Base-by-base conservation (phyloP, 1,140 invertebrate genomes). In the Dryas iulia region DNA sequence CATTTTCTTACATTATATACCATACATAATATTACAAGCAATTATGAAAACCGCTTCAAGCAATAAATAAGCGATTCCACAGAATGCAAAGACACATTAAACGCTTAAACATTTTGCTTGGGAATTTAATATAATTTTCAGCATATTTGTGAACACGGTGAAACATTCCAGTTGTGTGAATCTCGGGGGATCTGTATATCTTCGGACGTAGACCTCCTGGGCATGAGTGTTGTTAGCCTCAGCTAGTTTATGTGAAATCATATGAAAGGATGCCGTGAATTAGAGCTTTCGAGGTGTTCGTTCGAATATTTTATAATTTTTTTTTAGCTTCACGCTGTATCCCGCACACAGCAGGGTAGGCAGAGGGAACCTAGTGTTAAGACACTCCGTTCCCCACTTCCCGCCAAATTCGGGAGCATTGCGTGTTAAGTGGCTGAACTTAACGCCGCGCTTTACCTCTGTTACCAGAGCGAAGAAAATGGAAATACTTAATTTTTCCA, bases 171-270 rank as follows among this genome's bases (percentile, higher is more conserved):
- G 33, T 39, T n/a, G 59, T 47, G 39, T 25, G 28, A 56, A 10
- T 59, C 63, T 59, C 67, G 5, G 28, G 24, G 67, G 72, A 61
- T 39, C 33, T 54, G 53, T 73, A 73, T 63, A 66, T 73, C 72
- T 73, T 73, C 47, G 66, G 66, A 59, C 30, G 28, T 73, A 39
- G 31, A 64, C 66, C 67, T 66, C 67, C 59, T n/a, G 72, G 56
- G 63, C 39, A 25, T 25, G n/a, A 31, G 23, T 21, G 54, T n/a
- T 66, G 39, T 39, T 28, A 12, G 14, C 25, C 64, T 31, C 26
- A 10, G 33, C 39, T 47, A 47, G 2, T 47, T 47, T 47, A 47
- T 47, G 8, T 47, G 18, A 47, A 21, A 47, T 18, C 14, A 8
- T 47, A 7, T 47, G 6, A 21, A 18, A 21, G n/a, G 0, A 10